Evolutionary conservation across 2,888 invertebrate genomes (phyloP), one percentile per base, ranked within the genome.

Genomic region (Venustoraphidia nigricollis): DNA sequence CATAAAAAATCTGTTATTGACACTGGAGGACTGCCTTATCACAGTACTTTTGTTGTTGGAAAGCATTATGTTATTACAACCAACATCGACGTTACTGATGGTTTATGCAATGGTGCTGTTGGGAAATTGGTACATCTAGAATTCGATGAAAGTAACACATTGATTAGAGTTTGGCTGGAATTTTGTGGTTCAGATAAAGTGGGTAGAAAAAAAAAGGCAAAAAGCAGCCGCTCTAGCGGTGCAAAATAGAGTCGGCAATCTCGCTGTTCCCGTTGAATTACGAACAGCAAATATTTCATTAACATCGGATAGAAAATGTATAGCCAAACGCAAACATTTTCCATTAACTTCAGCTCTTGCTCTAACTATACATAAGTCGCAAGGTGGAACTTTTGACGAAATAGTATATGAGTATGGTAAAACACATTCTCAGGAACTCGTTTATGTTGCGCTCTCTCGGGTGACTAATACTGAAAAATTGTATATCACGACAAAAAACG

Each of bases 61-160:
- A n/a, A n/a, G n/a, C n/a, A n/a, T n/a, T n/a, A n/a, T n/a, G n/a
- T n/a, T n/a, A n/a, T n/a, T n/a, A 52, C 53, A 34, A 27, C 46
- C 17, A 44, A 50, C 27, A 51, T 51, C 36, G 38, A 14, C 41
- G 59, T 62, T 2, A 17, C 52, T 40, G 59, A 62, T 56, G 60
- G 61, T 34, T 54, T 60, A 44, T 58, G 55, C 8, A 62, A 62
- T 53, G 58, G 60, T 34, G 58, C 58, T 17, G 51, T 55, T 40
- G 59, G 59, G 17, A 55, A 52, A 52, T 53, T 61, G 44, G 41
- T 53, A 27, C 52, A 56, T 50, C 52, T 62, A 36, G 59, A 60
- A 48, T 17, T 36, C 34, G 39, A 52, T 48, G 50, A 52, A 27
- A 45, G 41, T 40, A 44, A 47, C 14, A 14, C n/a, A 46, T 10